Conservation (phyloP, 2,888 invertebrate species). For the Amphipoea oculea region DNA sequence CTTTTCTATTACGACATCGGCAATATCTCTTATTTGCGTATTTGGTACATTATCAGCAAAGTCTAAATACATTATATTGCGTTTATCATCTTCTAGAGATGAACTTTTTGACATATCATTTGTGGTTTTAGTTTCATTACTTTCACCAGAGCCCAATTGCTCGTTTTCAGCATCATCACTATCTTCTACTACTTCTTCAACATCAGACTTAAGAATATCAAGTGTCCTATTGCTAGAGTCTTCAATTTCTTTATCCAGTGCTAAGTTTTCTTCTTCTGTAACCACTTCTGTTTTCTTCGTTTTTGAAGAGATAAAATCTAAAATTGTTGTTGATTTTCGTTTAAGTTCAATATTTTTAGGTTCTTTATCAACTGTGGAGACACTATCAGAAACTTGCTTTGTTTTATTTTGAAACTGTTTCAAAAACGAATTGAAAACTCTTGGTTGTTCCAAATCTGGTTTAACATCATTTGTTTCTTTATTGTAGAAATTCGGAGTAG, state of each 20-base stretch:
- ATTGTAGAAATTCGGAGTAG: conserved; percentile 72
- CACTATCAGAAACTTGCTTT: conserved; percentile 30
- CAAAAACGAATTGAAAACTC: conserved; percentile 87
- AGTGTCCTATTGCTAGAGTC: conserved; percentile 24
- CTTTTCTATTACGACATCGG: conserved; percentile 79
- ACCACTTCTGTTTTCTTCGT: conserved; percentile 70
- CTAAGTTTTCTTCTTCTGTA: conserved; percentile 19
- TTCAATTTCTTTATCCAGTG: conserved; percentile 8
- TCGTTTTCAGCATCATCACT: conserved; percentile 16
- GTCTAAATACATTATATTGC: conserved; percentile 81
- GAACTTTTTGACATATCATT: conserved; percentile 5
- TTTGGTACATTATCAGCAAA: conserved; percentile 79
- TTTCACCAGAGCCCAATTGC: conserved; percentile 8
- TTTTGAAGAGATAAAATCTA: conserved; percentile 81
- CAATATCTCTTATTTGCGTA: conserved; percentile 83
- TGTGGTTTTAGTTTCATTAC: conserved; percentile 2
- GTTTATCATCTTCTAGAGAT: conserved; percentile 46
- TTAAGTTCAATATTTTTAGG: conserved; percentile 79
- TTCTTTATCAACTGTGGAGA: conserved; percentile 56
- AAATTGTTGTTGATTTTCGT: conserved; percentile 84
- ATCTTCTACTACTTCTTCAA: conserved; percentile 33
- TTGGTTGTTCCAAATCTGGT: conserved; percentile 81
- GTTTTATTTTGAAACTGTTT: conserved; percentile 79
- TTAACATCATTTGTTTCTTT: conserved; percentile 71
- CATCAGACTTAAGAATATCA: conserved; percentile 35